Base-by-base conservation (phyloP, 2,797 vertebrate genomes). In the Liasis olivaceus region DNA sequence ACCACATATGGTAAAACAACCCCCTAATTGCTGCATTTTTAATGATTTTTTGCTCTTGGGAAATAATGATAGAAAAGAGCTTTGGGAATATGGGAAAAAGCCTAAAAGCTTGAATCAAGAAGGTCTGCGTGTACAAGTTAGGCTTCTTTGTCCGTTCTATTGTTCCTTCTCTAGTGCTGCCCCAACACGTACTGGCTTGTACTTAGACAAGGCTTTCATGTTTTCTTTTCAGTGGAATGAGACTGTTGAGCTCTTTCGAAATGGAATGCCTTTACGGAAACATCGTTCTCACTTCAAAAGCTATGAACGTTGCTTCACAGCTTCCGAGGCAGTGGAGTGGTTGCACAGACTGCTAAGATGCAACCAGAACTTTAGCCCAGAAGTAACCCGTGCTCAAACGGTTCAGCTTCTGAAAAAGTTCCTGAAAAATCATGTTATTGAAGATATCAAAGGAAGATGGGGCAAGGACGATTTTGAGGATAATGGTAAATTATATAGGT, bases 381-480 rank as follows among this genome's bases (percentile, higher is more conserved):
- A 99, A 92, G 99, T 99, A 62, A 99, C 99, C 15, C 99, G 99
- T 3, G 97, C 97, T 95, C 99, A 99, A 95, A 99, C 99, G 0
- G 96, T 99, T 89, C 99, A 99, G 96, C 98, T 99, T 91, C 98
- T 99, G 8, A 98, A 98, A 94, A 99, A 99, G 93, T 99, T 99
- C 94, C 96, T 99, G 88, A 99, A 99, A 96, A 99, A 99, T 92
- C 99, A 99, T 0, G 99, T 99, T 88, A 98, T 99, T 20, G 99
- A 99, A 96, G 99, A 99, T 93, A 97, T 99, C 94, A 99, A 99
- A 95, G 99, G 99, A 91, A 98, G 98, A 51, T 98, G 98, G 95
- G 99, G 99, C 9, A 99, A 98, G 93, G 99, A 99, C 91, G 98
- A 99, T 93, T 99, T 99, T 96, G 98, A 99, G 94, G 99, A 99